A percentile compares a stretch with the other conserved stretches of the same genome.
Evolutionary conservation across 1,140 invertebrate genomes (phyloP).

Genomic region (Orius insidiosus): DNA sequence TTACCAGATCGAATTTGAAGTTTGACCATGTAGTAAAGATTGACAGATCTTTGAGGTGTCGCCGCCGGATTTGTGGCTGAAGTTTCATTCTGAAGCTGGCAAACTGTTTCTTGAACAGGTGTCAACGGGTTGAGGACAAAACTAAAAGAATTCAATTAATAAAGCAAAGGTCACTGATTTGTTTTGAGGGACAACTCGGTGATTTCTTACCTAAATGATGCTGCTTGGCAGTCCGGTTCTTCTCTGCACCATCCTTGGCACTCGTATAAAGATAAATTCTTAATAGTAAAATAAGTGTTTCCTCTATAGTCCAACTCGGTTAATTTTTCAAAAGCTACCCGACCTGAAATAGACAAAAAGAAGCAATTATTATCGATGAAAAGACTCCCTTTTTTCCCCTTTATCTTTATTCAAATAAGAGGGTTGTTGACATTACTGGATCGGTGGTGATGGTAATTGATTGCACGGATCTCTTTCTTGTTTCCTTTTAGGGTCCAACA

Average conservation of each 20-base stretch:
- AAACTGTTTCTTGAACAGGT: conserved; percentile 79
- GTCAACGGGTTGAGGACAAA: conserved; percentile 82
- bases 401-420: too few relatives aligned
- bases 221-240: conserved; percentile 76
- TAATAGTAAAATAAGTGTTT: conserved; percentile 79
- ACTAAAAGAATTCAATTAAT: conserved; percentile 34
- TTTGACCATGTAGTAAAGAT: conserved; percentile 92
- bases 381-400: too few relatives aligned
- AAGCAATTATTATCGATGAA: too few relatives aligned
- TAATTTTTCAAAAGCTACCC: conserved; percentile 81
- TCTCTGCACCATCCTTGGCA: conserved; percentile 89
- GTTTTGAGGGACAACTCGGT: too few relatives aligned
- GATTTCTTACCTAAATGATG: conserved; percentile 51
- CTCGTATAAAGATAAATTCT: conserved; percentile 81
- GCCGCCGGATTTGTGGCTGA: conserved; percentile 71
- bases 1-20: conserved; percentile 67
- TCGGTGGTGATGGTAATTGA: too few relatives aligned
- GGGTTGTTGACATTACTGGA: too few relatives aligned
- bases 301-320: conserved; percentile 81
- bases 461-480: too few relatives aligned
- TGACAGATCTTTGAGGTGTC: conserved; percentile 60
- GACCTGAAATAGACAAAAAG: conserved; percentile 36
- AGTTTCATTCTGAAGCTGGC: conserved; percentile 82
- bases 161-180: not conserved
- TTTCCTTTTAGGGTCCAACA: too few relatives aligned